Evolutionary conservation across 2,888 invertebrate species (phyloP).

Genomic region (Podabrus alpinus): DNA sequence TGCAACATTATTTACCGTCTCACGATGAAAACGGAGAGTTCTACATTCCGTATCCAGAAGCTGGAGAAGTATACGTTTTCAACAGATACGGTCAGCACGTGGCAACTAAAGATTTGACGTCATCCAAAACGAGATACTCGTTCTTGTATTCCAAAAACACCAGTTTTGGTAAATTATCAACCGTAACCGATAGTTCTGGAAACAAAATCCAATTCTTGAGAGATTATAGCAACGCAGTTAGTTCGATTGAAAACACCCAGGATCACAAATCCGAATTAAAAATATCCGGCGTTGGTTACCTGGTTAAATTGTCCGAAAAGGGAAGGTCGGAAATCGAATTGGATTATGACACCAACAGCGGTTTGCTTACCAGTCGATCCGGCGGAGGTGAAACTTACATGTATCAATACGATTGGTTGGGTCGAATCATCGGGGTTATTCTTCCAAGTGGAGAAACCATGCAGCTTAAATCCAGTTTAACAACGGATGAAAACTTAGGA

Average conservation of each 20-base stretch:
- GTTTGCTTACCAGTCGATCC: constrained; percentile 82
- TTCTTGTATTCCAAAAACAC: constrained; percentile 97
- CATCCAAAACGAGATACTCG: constrained; percentile 92
- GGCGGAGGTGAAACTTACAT: constrained; percentile 86
- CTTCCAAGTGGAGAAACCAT: constrained; percentile 91
- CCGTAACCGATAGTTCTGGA: constrained; percentile 92
- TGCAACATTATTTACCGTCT: constrained; percentile 85
- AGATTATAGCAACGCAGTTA: constrained; percentile 90
- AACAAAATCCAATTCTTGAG: constrained; percentile 89
- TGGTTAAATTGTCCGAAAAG: constrained; percentile 86
- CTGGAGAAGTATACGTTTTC: constrained; percentile 92
- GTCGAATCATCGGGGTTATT: constrained; percentile 82
- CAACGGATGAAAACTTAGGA: constrained; percentile 75
- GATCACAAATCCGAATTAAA: constrained; percentile 90
- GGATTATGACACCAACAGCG: constrained; percentile 88
- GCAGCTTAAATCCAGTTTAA: constrained; percentile 76
- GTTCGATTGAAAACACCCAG: constrained; percentile 92
- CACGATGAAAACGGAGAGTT: constrained; percentile 90
- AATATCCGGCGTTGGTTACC: constrained; percentile 90
- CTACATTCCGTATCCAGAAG: constrained; percentile 90
- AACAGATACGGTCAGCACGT: constrained; percentile 94
- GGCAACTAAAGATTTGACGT: constrained; percentile 90
- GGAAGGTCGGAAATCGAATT: constrained; percentile 87
- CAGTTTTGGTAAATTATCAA: constrained; percentile 90
- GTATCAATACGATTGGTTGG: constrained; percentile 89